These are phyloP conservation scores for Galerucella nymphaeae DNA, from an alignment of 2,888 invertebrate species.

Conservation along the genomic window DNA sequence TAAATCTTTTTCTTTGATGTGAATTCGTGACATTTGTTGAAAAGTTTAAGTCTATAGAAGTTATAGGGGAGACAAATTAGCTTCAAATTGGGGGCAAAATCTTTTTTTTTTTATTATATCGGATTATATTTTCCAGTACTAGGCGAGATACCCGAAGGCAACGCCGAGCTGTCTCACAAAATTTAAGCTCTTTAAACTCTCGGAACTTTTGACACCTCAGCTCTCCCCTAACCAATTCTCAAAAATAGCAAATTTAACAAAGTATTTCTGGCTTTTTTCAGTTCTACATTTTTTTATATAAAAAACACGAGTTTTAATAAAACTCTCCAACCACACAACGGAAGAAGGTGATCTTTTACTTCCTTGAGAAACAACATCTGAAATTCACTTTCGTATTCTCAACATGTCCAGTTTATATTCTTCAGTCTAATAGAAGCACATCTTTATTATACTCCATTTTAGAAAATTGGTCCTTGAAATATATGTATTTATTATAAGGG, in stretches of 20 bases:
- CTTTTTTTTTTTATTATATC: too few species aligned
- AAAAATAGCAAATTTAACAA: too few species aligned
- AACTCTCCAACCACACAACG: neutral
- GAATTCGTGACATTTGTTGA: neutral
- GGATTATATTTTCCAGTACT: too few species aligned
- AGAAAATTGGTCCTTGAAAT: slow-evolving; percentile 20
- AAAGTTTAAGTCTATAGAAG: neutral
- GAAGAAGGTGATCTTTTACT: neutral
- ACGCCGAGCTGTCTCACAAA: too few species aligned
- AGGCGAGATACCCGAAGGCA: too few species aligned
- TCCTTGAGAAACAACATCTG: neutral
- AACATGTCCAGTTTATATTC: slow-evolving; percentile 23
- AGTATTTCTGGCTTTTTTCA: too few species aligned
- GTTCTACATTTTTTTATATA: too few species aligned
- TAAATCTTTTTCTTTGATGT: slow-evolving; percentile 7
- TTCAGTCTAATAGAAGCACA: slow-evolving; percentile 23
- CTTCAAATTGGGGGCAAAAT: neutral
- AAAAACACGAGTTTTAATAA: neutral
- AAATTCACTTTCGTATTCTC: slow-evolving; percentile 13
- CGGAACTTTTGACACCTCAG: too few species aligned
- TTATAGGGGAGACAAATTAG: neutral
- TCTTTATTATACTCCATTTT: slow-evolving; percentile 25
- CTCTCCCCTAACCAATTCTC: too few species aligned
- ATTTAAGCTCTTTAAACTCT: too few species aligned
- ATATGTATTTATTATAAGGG: neutral